Evolutionary conservation across 2,888 invertebrate species (phyloP).

Genomic region (Halictus quadricinctus): DNA sequence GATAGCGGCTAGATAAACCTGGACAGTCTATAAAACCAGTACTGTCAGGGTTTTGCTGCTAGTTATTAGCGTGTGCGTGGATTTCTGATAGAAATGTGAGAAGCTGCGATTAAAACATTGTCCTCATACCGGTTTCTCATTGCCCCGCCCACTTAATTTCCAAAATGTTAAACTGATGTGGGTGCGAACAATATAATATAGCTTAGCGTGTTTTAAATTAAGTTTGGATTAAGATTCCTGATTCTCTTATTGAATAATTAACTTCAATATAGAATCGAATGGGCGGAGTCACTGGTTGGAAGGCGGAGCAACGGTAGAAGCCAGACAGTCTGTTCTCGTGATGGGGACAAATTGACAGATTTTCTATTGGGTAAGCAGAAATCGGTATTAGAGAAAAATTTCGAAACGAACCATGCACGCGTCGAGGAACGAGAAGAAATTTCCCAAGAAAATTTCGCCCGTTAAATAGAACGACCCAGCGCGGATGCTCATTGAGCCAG

Average conservation of each 20-base stretch:
- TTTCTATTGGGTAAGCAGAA: background rate
- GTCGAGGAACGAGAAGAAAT: background rate
- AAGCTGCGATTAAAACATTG: background rate
- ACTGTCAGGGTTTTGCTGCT: background rate
- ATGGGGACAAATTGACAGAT: background rate
- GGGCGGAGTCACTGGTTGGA: background rate
- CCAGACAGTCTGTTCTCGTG: background rate
- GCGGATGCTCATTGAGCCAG: conserved; percentile 1
- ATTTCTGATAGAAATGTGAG: background rate
- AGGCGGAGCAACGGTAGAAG: background rate
- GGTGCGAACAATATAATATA: too few species aligned
- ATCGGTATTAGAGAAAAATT: background rate
- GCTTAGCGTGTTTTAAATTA: background rate
- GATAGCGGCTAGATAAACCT: background rate
- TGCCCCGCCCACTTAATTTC: background rate
- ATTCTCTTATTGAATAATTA: too few species aligned
- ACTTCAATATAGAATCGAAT: too few species aligned
- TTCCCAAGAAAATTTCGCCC: background rate
- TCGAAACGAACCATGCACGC: background rate
- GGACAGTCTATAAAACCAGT: background rate
- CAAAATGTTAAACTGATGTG: background rate
- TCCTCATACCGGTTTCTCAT: too few species aligned
- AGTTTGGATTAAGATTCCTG: background rate
- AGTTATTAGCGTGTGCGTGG: background rate
- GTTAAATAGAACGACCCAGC: background rate